Evolutionary conservation across 30 jellyfish, hydroid and myxozoan genomes (phyloP).

Genomic region (Aurelia coerulea): DNA sequence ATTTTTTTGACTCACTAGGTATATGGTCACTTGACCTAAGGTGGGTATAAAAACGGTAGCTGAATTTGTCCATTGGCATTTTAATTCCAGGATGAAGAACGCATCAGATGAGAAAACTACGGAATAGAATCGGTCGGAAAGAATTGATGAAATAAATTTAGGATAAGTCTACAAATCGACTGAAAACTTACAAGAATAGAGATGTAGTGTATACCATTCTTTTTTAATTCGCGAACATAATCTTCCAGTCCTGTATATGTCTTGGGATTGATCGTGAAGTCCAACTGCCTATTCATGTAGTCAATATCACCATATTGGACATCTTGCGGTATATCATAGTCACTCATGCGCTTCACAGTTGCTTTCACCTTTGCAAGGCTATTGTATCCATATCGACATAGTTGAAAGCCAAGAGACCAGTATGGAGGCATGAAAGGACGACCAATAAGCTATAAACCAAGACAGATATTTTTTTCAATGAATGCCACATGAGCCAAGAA

Average conservation of each 20-base stretch:
- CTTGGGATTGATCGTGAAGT: constrained; percentile 72
- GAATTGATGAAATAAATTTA: not conserved
- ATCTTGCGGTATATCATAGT: constrained; percentile 91
- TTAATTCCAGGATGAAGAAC: too few species aligned
- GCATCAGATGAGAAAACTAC: too few species aligned
- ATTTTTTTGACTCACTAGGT: too few species aligned
- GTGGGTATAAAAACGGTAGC: too few species aligned
- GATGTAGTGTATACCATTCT: constrained; percentile 84
- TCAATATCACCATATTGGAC: constrained; percentile 96
- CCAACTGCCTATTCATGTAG: constrained; percentile 93
- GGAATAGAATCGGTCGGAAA: not conserved
- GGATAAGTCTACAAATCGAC: not conserved
- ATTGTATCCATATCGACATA: constrained; percentile 98
- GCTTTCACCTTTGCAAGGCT: constrained; percentile 80
- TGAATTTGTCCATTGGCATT: too few species aligned
- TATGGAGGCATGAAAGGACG: constrained; percentile 96
- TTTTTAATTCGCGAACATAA: constrained; percentile 76
- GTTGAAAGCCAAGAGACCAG: constrained; percentile 98
- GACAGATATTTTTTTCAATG: not conserved
- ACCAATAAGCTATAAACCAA: constrained; percentile 82
- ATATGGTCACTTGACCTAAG: too few species aligned
- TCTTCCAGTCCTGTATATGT: constrained; percentile 81
- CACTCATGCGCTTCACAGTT: constrained; percentile 81
- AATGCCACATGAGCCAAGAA: not conserved
- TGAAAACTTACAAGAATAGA: constrained; percentile 77